These are phyloP conservation scores for Nannoperca obscura DNA, from an alignment of 2,797 vertebrate genomes.

Conservation along the genomic window DNA sequence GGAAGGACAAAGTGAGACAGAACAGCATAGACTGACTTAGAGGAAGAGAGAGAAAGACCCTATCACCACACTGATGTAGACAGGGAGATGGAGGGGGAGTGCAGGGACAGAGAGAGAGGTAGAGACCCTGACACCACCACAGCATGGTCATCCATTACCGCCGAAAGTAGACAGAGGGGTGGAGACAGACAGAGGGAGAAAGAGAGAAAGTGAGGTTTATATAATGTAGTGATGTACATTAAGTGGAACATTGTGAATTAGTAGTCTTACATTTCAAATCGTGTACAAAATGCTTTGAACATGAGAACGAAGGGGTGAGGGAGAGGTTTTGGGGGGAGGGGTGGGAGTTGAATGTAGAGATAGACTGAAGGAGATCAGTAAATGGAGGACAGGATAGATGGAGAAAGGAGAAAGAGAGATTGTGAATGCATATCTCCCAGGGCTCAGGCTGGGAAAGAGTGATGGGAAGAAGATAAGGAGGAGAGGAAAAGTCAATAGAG, in stretches of 20 bases:
- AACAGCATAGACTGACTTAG: slow-evolving; percentile 17
- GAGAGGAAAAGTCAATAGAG: slow-evolving; percentile 64
- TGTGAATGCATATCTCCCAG: slow-evolving; percentile 46
- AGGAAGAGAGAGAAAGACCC: slow-evolving; percentile 21
- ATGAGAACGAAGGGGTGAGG: not conserved
- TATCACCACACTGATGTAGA: slow-evolving; percentile 37
- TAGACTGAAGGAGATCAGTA: slow-evolving; percentile 49
- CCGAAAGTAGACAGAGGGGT: slow-evolving; percentile 27
- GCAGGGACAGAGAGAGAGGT: slow-evolving; percentile 5
- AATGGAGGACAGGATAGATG: slow-evolving; percentile 47
- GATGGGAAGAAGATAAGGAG: slow-evolving; percentile 60
- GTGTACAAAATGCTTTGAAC: not conserved
- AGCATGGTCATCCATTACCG: slow-evolving; percentile 54
- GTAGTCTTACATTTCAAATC: not conserved
- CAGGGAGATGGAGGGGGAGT: slow-evolving; percentile 13
- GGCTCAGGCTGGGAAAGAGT: slow-evolving; percentile 43
- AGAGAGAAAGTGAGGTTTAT: not conserved
- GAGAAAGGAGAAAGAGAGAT: slow-evolving; percentile 45
- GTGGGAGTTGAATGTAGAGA: slow-evolving; percentile 17
- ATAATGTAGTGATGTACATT: not conserved
- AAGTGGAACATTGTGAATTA: not conserved
- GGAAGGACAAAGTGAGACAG: slow-evolving; percentile 17
- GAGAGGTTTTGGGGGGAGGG: not conserved
- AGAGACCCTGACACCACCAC: slow-evolving; percentile 45
- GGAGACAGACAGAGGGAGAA: not conserved